A percentile compares a stretch with the other conserved stretches of the same genome.
Conservation (phyloP, 1,140 invertebrate species). For the Drosophila mauritiana region DNA sequence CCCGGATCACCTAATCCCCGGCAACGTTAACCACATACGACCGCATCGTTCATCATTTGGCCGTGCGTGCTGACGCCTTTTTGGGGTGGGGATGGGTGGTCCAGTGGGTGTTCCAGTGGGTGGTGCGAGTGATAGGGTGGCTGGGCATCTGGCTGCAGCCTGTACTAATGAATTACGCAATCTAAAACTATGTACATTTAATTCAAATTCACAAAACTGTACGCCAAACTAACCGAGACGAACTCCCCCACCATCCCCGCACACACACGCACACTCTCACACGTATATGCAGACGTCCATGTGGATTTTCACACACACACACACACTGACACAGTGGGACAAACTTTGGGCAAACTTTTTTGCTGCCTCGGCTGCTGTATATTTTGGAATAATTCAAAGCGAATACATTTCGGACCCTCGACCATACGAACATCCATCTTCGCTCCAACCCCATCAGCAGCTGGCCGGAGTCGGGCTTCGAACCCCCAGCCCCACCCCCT, state of each 20-base stretch:
- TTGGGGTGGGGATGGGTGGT: neutral
- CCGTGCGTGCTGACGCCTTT: conserved; percentile 63
- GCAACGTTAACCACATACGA: conserved; percentile 75
- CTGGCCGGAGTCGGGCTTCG: conserved; percentile 6
- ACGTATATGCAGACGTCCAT: conserved; percentile 1
- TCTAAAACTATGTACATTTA: conserved; percentile 84
- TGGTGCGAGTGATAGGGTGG: conserved; percentile 22
- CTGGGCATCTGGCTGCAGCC: conserved; percentile 68
- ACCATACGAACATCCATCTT: conserved; percentile 54
- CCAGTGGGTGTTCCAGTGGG: conserved; percentile 3
- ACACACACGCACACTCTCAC: conserved; percentile 9
- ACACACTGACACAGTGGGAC: conserved; percentile 39
- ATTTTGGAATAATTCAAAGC: conserved; percentile 83
- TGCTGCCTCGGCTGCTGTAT: conserved; percentile 57
- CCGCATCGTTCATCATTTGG: conserved; percentile 84
- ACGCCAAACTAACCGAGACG: conserved; percentile 79
- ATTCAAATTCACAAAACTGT: conserved; percentile 84
- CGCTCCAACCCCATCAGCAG: conserved; percentile 71
- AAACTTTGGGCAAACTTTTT: conserved; percentile 78
- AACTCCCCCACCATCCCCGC: conserved; percentile 5
- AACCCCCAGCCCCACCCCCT: neutral
- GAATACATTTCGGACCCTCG: conserved; percentile 67
- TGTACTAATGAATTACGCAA: conserved; percentile 84
- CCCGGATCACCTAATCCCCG: conserved; percentile 45
- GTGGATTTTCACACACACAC: conserved; percentile 29